Base-by-base conservation (phyloP, 2,888 invertebrate genomes). In the Ethmia dodecea region DNA sequence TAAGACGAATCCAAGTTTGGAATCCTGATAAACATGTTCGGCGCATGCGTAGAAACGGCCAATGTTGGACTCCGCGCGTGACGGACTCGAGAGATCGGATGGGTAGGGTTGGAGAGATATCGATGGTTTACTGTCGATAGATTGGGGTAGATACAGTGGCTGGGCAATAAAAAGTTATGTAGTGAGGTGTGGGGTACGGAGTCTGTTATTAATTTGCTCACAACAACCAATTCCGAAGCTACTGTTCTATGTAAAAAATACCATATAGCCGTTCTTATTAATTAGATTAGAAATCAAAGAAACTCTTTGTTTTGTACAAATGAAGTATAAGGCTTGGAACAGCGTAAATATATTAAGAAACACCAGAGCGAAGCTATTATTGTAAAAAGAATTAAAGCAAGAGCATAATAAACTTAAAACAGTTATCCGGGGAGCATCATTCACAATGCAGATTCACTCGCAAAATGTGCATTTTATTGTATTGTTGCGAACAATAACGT, bases 21-120 rank as follows among this genome's bases (percentile, higher is more conserved):
- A 46, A 50, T 41, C 37, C 49, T 51, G 63, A 76, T 72, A 77
- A 80, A 80, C 78, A 80, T 41, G 50, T 27, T 32, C 18, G 33
- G 56, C 79, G 80, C 80, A 75, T 74, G 80, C 76, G 80, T 52
- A 36, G 28, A 20, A 31, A 39, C 60, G 49, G 56, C 77, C 77
- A 78, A 74, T 79, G 69, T 60, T 57, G 61, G 60, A 49, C 42
- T 46, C 46, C 36, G 55, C 60, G 63, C 65, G 60, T 64, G 61
- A 53, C 57, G 56, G 56, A 43, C 50, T 52, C 47, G 43, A n/a
- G 56, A 52, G 51, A 55, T 47, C 28, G 30, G 25, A 47, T 49
- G 45, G 5, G 9, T 57, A 63, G 64, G 36, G 54, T 42, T 22
- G 22, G 22, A n/a, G 22, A 8, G n/a, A n/a, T n/a, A n/a, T 22